Conservation (phyloP, 2,113 vertebrate genomes). For the Corydoras maculifer region DNA sequence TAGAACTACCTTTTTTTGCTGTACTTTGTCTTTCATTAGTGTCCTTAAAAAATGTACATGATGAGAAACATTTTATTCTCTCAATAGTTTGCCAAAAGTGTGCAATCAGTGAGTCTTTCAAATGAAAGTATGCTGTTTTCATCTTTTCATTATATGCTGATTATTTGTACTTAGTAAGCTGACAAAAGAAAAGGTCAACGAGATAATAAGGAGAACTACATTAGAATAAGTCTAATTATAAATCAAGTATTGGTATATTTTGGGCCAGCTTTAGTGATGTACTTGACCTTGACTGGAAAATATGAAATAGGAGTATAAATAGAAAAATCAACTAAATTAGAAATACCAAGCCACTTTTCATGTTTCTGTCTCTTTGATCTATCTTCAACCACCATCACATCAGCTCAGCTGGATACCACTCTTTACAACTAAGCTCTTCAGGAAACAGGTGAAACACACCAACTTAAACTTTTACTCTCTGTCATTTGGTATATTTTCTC, state of each 20-base stretch:
- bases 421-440: conserved; percentile 17
- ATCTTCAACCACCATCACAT: conserved; percentile 15
- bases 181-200: not conserved
- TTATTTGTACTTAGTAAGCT: not conserved
- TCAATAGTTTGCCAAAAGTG: not conserved
- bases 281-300: too few relatives aligned
- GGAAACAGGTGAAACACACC: conserved; percentile 7
- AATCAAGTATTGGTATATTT: too few relatives aligned
- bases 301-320: too few relatives aligned
- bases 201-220: too few relatives aligned
- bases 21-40: too few relatives aligned
- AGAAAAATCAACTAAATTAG: too few relatives aligned
- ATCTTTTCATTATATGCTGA: not conserved
- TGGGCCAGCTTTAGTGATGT: too few relatives aligned
- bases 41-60: too few relatives aligned
- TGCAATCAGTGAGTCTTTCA: too few relatives aligned
- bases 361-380: conserved; percentile 9
- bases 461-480: not conserved
- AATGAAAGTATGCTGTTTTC: too few relatives aligned
- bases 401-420: conserved; percentile 8
- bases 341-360: not conserved
- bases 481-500: not conserved
- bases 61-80: not conserved
- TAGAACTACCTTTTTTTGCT: too few relatives aligned
- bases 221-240: too few relatives aligned